These are phyloP conservation scores for Tetragnatha versicolor DNA, from an alignment of 1,140 invertebrate species.

Conservation along the genomic window DNA sequence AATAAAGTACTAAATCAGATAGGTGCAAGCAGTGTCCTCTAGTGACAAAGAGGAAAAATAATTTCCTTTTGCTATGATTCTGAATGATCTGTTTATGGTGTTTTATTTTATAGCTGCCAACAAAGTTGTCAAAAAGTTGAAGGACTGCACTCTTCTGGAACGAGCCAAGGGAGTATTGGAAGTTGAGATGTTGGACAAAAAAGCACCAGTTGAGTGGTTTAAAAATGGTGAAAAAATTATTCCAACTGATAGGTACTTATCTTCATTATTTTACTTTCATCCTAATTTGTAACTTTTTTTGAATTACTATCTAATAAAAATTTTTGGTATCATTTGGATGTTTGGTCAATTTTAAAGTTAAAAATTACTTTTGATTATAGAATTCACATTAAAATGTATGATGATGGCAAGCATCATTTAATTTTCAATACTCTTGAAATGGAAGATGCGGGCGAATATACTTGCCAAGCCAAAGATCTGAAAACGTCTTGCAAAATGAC, in stretches of 20 bases:
- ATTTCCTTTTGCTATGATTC: too few species aligned
- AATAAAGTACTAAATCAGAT: too few species aligned
- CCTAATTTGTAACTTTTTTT: too few species aligned
- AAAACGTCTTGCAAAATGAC: constrained; percentile 80
- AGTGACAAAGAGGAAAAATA: too few species aligned
- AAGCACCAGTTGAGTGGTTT: constrained; percentile 90
- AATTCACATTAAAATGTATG: constrained; percentile 87
- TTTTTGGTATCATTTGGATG: too few species aligned
- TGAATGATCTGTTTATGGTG: too few species aligned
- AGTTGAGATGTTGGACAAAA: constrained; percentile 92
- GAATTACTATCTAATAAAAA: too few species aligned
- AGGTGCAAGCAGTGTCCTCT: too few species aligned
- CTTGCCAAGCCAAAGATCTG: constrained; percentile 79
- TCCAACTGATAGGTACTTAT: constrained; percentile 72
- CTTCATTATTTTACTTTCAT: too few species aligned
- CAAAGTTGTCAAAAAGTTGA: constrained; percentile 95
- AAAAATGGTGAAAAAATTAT: constrained; percentile 88
- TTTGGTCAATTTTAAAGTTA: not conserved
- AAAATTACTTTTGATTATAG: constrained; percentile 63
- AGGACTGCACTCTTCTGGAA: constrained; percentile 89
- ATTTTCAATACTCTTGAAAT: constrained; percentile 84
- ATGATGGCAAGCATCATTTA: constrained; percentile 89
- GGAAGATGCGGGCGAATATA: constrained; percentile 84
- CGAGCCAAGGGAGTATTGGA: constrained; percentile 88
- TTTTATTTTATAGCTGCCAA: constrained; percentile 78